phyloP scores from a whole-genome alignment of 37 sponge, comb jelly and placozoan genomes.

The Aplysina aerophoba region DNA sequence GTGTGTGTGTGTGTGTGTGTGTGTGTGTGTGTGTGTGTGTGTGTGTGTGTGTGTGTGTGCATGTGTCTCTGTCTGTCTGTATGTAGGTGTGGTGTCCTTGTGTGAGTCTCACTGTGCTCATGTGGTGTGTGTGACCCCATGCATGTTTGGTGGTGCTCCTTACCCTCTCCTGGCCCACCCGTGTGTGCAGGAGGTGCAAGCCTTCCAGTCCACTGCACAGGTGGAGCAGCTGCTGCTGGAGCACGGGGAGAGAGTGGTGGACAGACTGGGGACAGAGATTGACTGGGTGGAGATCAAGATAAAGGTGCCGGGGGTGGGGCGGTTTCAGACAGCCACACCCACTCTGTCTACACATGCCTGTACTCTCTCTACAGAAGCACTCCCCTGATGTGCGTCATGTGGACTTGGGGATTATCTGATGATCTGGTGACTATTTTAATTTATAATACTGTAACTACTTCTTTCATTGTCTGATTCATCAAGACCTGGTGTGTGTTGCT shows the following conservation, averaged over 20 bases:
- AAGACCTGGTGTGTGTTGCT: no score
- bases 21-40: slow-evolving; percentile 24
- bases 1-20: slow-evolving; percentile 30
- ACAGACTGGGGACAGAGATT: slow-evolving; percentile 83
- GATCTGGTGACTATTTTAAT: no score
- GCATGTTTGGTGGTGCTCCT: background rate
- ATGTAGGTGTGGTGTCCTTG: background rate
- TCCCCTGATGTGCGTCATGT: slow-evolving; percentile 91
- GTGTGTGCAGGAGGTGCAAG: slow-evolving; percentile 65
- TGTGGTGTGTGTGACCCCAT: background rate
- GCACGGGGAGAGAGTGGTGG: slow-evolving; percentile 91
- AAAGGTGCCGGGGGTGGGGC: slow-evolving; percentile 51
- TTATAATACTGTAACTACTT: no score
- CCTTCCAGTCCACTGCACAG: slow-evolving; percentile 65
- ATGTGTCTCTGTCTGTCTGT: background rate
- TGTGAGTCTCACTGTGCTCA: background rate
- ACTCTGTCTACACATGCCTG: background rate
- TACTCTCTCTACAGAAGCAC: slow-evolving; percentile 69
- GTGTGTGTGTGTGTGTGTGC: slow-evolving; percentile 13
- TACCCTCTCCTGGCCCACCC: background rate
- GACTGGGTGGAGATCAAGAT: slow-evolving; percentile 87
- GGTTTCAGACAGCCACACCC: background rate
- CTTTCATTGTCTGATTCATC: no score
- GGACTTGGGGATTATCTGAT: slow-evolving; percentile 90
- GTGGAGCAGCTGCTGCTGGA: slow-evolving; percentile 80